These are phyloP conservation scores for Ciona savignyi DNA, from an alignment of 23 tunicate species.

Conservation along the genomic window DNA sequence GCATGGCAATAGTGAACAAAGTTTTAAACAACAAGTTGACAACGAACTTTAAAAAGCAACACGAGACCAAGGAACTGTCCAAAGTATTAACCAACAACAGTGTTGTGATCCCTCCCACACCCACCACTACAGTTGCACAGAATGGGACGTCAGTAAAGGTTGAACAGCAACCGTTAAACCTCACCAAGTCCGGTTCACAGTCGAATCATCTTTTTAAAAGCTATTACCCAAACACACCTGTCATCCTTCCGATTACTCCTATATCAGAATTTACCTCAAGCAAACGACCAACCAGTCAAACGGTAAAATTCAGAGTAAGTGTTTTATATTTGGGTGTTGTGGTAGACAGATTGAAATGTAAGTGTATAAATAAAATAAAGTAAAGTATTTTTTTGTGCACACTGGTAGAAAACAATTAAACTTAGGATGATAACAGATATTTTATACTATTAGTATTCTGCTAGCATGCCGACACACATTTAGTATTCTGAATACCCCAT, in stretches of 20 bases:
- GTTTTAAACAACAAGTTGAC: too few relatives aligned
- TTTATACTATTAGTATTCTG: too few relatives aligned
- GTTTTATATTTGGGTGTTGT: too few relatives aligned
- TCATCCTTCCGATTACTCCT: background rate
- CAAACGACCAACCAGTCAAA: background rate
- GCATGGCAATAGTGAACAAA: too few relatives aligned
- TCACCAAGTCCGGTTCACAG: background rate
- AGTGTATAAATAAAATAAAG: too few relatives aligned
- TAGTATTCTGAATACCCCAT: too few relatives aligned
- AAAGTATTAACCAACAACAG: background rate
- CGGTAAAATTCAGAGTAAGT: background rate
- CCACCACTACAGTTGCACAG: background rate
- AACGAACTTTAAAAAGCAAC: background rate
- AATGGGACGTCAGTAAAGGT: background rate
- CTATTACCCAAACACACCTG: background rate
- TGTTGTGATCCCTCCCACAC: background rate
- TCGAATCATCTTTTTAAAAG: background rate
- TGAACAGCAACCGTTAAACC: background rate
- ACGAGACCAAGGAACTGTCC: background rate
- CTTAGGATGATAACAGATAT: too few relatives aligned
- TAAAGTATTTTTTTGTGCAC: too few relatives aligned
- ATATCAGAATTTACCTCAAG: background rate
- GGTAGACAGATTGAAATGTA: too few relatives aligned
- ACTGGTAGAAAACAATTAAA: too few relatives aligned
- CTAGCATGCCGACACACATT: too few relatives aligned